phyloP scores from a whole-genome alignment of 2,888 invertebrate genomes.

The Drosophila histrio region DNA sequence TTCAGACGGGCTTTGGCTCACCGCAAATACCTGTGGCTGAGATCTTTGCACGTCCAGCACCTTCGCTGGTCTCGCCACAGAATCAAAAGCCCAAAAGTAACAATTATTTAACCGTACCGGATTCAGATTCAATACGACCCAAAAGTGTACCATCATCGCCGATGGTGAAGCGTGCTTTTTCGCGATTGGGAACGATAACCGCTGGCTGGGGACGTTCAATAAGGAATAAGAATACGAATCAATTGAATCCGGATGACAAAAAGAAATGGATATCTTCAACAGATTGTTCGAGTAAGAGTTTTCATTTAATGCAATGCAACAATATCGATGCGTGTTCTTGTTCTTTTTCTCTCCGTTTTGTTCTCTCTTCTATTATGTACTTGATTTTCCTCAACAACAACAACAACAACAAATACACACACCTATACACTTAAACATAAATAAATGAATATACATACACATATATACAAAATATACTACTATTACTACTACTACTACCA shows the following conservation, averaged over 20 bases:
- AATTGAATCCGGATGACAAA: slow-evolving; percentile 93
- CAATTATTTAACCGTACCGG: slow-evolving; percentile 96
- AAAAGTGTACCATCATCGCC: slow-evolving; percentile 97
- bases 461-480: slow-evolving; percentile 13
- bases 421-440: neutral
- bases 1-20: slow-evolving; percentile 96
- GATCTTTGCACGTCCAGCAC: slow-evolving; percentile 92
- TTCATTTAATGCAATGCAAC: slow-evolving; percentile 74
- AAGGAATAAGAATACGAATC: slow-evolving; percentile 92
- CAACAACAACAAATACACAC: slow-evolving; percentile 2
- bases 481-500: slow-evolving; percentile 7
- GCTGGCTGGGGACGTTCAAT: slow-evolving; percentile 96
- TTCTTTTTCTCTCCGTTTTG: slow-evolving; percentile 53
- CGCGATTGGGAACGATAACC: slow-evolving; percentile 94
- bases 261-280: slow-evolving; percentile 97
- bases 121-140: slow-evolving; percentile 93
- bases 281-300: slow-evolving; percentile 93
- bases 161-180: slow-evolving; percentile 96
- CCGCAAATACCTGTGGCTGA: slow-evolving; percentile 97
- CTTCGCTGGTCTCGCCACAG: slow-evolving; percentile 93
- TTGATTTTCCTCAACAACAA: slow-evolving; percentile 22
- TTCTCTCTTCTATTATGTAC: slow-evolving; percentile 43
- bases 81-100: slow-evolving; percentile 95
- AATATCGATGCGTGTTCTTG: slow-evolving; percentile 83
- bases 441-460: neutral